Conservation (phyloP, 2,797 vertebrate species). For the Chelonia mydas region DNA sequence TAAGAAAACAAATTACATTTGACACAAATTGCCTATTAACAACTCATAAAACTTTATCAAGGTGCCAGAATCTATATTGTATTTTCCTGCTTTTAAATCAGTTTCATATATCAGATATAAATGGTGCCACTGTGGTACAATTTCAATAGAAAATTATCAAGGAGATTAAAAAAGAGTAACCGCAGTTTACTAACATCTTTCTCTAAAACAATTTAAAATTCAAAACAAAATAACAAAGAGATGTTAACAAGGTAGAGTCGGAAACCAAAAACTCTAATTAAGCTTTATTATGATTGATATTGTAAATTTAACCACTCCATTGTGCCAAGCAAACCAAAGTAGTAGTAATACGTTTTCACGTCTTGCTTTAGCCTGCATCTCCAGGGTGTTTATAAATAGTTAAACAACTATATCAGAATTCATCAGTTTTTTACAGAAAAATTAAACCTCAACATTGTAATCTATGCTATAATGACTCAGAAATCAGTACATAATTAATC, state of each 20-base stretch:
- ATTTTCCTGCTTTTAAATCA: slow-evolving; percentile 36
- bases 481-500: slow-evolving; percentile 64
- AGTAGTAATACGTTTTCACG: background rate
- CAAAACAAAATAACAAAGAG: background rate
- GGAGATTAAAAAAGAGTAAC: background rate
- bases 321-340: background rate
- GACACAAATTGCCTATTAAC: slow-evolving; percentile 15
- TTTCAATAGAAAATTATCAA: background rate
- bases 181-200: background rate
- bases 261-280: slow-evolving; percentile 5
- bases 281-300: background rate
- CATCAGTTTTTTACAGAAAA: slow-evolving; percentile 51
- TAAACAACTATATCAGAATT: slow-evolving; percentile 59
- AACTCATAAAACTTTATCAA: slow-evolving; percentile 45
- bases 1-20: slow-evolving; percentile 20
- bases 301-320: slow-evolving; percentile 17
- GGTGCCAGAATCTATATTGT: background rate
- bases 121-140: rapidly evolving
- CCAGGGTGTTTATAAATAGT: slow-evolving; percentile 57
- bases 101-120: slow-evolving; percentile 36
- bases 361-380: slow-evolving; percentile 12
- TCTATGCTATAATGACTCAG: slow-evolving; percentile 44
- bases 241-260: background rate
- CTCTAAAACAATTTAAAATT: background rate
- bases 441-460: slow-evolving; percentile 37